Conservation (phyloP, 2,113 vertebrate genomes). For the Campylomormyrus tamandua region DNA sequence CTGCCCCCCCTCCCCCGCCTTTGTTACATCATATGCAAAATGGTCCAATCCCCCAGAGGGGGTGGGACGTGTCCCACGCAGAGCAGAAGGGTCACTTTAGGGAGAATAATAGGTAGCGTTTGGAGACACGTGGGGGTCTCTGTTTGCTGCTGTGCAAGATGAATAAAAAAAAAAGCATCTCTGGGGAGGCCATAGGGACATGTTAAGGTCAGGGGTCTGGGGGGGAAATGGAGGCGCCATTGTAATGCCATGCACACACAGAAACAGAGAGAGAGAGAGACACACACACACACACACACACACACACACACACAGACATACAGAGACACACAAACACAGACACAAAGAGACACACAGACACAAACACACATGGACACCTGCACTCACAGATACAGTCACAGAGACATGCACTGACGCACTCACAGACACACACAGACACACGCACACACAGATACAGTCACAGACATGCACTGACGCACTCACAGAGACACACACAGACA, state of each 20-base stretch:
- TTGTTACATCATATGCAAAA: conserved; percentile 13
- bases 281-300: neutral
- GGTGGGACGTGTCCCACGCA: neutral
- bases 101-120: neutral
- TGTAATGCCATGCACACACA: conserved; percentile 21
- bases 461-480: conserved; percentile 21
- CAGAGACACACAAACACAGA: conserved; percentile 5
- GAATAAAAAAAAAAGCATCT: conserved; percentile 32
- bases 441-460: neutral
- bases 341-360: conserved; percentile 20
- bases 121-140: neutral
- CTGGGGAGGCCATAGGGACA: conserved; percentile 56
- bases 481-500: conserved; percentile 15
- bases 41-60: neutral
- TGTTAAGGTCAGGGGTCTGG: conserved; percentile 60
- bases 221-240: conserved; percentile 30
- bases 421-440: neutral
- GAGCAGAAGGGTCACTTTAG: neutral
- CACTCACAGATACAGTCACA: neutral
- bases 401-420: neutral
- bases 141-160: neutral
- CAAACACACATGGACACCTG: conserved; percentile 24
- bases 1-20: neutral
- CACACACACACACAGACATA: conserved; percentile 27
- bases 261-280: conserved; percentile 9